phyloP scores from a whole-genome alignment of 2,113 vertebrate species.

The Craseonycteris thonglongyai region DNA sequence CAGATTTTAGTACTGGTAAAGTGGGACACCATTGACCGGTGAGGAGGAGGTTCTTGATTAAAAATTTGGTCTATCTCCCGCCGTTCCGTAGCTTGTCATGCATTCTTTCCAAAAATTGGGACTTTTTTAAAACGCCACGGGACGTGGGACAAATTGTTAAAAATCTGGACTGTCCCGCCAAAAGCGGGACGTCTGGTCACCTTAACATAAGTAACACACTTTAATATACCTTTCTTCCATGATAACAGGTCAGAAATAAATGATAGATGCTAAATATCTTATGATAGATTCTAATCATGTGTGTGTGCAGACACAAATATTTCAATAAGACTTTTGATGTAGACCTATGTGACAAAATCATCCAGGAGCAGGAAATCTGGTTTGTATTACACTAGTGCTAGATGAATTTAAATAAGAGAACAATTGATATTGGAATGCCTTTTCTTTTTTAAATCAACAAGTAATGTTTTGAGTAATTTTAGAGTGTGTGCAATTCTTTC shows the following conservation, averaged over 20 bases:
- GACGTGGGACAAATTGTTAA: too few species aligned
- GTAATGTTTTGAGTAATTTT: slow-evolving; percentile 15
- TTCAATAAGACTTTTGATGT: not conserved
- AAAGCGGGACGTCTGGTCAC: too few species aligned
- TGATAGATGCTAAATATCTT: not conserved
- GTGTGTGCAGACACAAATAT: not conserved
- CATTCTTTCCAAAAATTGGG: too few species aligned
- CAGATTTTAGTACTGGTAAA: too few species aligned
- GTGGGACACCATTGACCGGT: too few species aligned
- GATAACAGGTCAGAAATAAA: not conserved
- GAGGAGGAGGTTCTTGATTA: too few species aligned
- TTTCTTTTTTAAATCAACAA: not conserved
- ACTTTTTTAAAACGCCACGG: too few species aligned
- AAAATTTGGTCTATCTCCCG: too few species aligned
- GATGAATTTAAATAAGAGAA: slow-evolving; percentile 33
- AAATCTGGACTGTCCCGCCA: too few species aligned
- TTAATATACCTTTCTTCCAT: not conserved
- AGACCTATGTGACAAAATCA: slow-evolving; percentile 2
- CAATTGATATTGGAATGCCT: not conserved
- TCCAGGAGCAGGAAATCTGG: slow-evolving; percentile 33
- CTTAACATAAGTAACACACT: not conserved
- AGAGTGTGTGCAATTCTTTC: not conserved
- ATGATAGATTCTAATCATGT: not conserved
- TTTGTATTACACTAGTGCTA: not conserved
- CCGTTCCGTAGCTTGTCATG: too few species aligned